phyloP scores from a whole-genome alignment of 1,140 invertebrate genomes.

The Drosophila mojavensis region DNA sequence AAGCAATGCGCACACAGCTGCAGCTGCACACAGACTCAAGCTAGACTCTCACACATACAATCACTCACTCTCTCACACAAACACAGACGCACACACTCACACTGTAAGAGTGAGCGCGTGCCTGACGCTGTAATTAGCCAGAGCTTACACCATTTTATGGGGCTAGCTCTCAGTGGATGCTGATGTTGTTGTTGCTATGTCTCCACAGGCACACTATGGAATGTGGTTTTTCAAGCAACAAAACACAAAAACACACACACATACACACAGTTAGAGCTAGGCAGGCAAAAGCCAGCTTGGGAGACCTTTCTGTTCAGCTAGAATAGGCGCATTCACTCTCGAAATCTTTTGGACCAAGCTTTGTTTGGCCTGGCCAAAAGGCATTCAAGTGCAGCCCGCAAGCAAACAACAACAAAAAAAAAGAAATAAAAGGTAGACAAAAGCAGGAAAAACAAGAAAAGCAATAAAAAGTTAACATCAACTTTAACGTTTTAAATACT shows the following conservation, averaged over 20 bases:
- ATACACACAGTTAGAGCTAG: conserved; percentile 12
- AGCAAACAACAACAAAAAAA: background rate
- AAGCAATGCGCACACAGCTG: conserved; percentile 16
- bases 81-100: conserved; percentile 10
- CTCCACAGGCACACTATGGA: conserved; percentile 69
- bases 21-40: conserved; percentile 13
- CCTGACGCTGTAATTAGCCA: conserved; percentile 75
- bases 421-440: background rate
- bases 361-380: conserved; percentile 26
- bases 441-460: conserved; percentile 5
- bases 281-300: conserved; percentile 9
- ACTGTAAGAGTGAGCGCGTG: conserved; percentile 61
- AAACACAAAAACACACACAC: conserved; percentile 47
- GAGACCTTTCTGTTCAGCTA: conserved; percentile 23
- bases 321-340: conserved; percentile 25
- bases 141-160: conserved; percentile 56
- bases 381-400: conserved; percentile 20
- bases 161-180: conserved; percentile 60
- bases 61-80: conserved; percentile 5
- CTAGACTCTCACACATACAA: conserved; percentile 3
- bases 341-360: conserved; percentile 22
- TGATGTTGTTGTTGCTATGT: conserved; percentile 40
- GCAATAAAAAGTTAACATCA: conserved; percentile 11
- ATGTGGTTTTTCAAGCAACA: conserved; percentile 76
- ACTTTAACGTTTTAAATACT: background rate